Percentiles rank a stretch among this genome's conserved stretches.
Conservation (phyloP, 2,888 invertebrate genomes). For the Synanthedon formicaeformis region DNA sequence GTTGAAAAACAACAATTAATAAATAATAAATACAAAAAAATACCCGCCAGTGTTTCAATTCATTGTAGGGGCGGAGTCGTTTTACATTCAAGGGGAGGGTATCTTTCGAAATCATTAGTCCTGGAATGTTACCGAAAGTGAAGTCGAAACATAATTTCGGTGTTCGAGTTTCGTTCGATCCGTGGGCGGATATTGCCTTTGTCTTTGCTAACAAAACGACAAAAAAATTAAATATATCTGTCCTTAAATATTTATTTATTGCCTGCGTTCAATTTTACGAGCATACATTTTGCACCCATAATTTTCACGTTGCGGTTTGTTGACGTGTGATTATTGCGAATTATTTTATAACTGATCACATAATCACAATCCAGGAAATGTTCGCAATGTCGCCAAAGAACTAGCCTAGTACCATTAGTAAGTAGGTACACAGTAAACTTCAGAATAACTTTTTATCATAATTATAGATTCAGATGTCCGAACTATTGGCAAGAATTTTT, state of each 20-base stretch:
- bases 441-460: no score
- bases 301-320: slow-evolving; percentile 2
- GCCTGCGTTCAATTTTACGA: slow-evolving; percentile 33
- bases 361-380: no score
- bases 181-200: slow-evolving; percentile 64
- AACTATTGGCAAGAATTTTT: slow-evolving; percentile 21
- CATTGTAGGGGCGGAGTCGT: slow-evolving; percentile 62
- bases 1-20: slow-evolving; percentile 64
- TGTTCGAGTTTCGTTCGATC: slow-evolving; percentile 25
- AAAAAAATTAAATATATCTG: slow-evolving; percentile 50
- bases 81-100: slow-evolving; percentile 70
- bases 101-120: slow-evolving; percentile 66
- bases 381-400: no score
- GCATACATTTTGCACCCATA: slow-evolving; percentile 23
- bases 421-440: no score
- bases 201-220: slow-evolving; percentile 51
- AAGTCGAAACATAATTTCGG: slow-evolving; percentile 57
- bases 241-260: slow-evolving; percentile 56
- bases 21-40: slow-evolving; percentile 52
- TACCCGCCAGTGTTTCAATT: slow-evolving; percentile 62
- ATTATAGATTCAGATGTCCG: no score
- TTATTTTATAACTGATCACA: no score
- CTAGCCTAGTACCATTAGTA: no score
- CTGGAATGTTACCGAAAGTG: slow-evolving; percentile 57
- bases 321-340: no score